Percentiles rank a stretch among this genome's conserved stretches.
phyloP scores from a whole-genome alignment of 2,888 invertebrate genomes.

The Drosophila nr. fundita region DNA sequence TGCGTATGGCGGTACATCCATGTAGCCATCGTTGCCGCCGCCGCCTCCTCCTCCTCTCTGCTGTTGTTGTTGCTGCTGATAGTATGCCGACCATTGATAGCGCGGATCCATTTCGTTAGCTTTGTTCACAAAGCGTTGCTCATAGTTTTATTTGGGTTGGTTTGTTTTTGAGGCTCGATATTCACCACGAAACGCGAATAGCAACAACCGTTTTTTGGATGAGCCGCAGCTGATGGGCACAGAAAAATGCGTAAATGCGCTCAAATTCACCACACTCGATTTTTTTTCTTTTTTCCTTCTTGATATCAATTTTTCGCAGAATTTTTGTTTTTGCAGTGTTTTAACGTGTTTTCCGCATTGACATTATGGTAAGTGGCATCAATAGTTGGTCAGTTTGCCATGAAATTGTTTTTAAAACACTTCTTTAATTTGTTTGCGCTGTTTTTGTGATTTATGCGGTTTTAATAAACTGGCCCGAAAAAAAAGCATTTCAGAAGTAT shows the following conservation, averaged over 20 bases:
- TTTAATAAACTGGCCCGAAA: slow-evolving; percentile 65
- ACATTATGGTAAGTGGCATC: slow-evolving; percentile 33
- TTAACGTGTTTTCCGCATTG: slow-evolving; percentile 28
- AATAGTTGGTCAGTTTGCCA: slow-evolving; percentile 32
- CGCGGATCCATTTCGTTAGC: slow-evolving; percentile 67
- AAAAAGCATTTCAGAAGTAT: slow-evolving; percentile 73
- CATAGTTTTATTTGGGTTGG: slow-evolving; percentile 52
- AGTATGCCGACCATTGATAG: slow-evolving; percentile 50
- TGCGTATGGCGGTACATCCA: slow-evolving; percentile 36
- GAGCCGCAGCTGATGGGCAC: slow-evolving; percentile 70
- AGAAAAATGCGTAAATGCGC: slow-evolving; percentile 70
- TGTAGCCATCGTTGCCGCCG: slow-evolving; percentile 27
- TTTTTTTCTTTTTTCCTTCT: slow-evolving; percentile 42
- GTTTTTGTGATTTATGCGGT: slow-evolving; percentile 52
- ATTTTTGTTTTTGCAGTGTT: slow-evolving; percentile 37
- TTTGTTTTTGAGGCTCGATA: slow-evolving; percentile 35
- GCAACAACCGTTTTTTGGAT: slow-evolving; percentile 31
- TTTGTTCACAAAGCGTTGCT: slow-evolving; percentile 34
- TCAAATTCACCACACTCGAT: slow-evolving; percentile 70
- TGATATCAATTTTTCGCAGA: slow-evolving; percentile 58
- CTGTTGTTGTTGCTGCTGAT: slow-evolving; percentile 12
- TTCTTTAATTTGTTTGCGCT: slow-evolving; percentile 31
- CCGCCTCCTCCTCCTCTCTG: slow-evolving; percentile 19
- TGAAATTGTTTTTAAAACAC: slow-evolving; percentile 24
- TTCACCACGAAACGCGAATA: slow-evolving; percentile 51